A percentile compares a stretch with the other conserved stretches of the same genome.
Evolutionary conservation across 2,888 invertebrate species (phyloP).

Genomic region (Drosophila picticornis): DNA sequence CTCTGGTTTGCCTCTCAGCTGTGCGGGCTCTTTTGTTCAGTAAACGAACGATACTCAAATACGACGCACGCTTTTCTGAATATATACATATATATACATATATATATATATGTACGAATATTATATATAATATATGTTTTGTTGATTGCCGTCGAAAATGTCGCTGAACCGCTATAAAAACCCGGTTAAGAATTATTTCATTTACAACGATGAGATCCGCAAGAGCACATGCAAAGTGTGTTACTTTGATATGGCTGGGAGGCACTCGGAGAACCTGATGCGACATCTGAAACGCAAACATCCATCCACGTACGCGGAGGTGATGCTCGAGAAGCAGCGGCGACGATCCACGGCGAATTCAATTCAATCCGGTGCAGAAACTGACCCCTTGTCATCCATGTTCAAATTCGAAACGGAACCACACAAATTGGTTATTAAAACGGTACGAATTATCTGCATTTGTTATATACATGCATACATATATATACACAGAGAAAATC

Average conservation of each 20-base stretch:
- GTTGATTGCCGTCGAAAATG: constrained; percentile 29
- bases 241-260: constrained; percentile 61
- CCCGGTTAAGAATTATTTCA: constrained; percentile 60
- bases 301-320: constrained; percentile 42
- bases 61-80: constrained; percentile 46
- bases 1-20: constrained; percentile 54
- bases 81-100: background rate
- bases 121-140: background rate
- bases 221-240: constrained; percentile 64
- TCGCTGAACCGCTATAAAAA: constrained; percentile 46
- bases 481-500: background rate
- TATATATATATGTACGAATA: background rate
- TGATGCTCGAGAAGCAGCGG: constrained; percentile 42
- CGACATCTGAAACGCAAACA: constrained; percentile 66
- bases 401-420: constrained; percentile 55
- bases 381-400: constrained; percentile 49
- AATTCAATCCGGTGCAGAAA: constrained; percentile 35
- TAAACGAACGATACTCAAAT: constrained; percentile 53
- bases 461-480: background rate
- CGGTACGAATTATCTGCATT: constrained; percentile 44
- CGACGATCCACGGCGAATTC: constrained; percentile 27
- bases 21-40: constrained; percentile 48
- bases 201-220: constrained; percentile 61
- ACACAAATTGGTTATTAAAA: constrained; percentile 50
- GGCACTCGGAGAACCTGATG: constrained; percentile 68